Conservation (phyloP, 2,797 vertebrate species). For the Eutrigla gurnardus region DNA sequence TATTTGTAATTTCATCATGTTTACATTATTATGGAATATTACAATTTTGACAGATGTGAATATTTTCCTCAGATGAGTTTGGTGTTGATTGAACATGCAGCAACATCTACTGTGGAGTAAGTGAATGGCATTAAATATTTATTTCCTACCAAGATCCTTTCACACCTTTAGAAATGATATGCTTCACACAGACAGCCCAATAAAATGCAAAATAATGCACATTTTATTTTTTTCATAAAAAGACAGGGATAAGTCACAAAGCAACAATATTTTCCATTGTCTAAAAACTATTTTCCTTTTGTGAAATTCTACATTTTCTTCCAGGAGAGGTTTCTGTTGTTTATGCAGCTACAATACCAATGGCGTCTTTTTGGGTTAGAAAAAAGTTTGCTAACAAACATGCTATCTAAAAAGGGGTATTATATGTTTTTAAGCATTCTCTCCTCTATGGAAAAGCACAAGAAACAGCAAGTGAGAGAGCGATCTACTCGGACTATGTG, state of each 20-base stretch:
- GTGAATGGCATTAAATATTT: conserved; percentile 58
- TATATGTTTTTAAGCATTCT: conserved; percentile 43
- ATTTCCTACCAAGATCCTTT: conserved; percentile 42
- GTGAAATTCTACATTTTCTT: conserved; percentile 69
- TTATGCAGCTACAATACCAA: conserved; percentile 69
- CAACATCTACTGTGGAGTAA: conserved; percentile 32
- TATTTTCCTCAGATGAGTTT: not conserved
- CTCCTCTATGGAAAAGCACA: conserved; percentile 64
- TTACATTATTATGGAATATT: conserved; percentile 22
- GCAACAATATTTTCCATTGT: conserved; percentile 74
- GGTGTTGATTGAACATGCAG: conserved; percentile 22
- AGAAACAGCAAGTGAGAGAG: conserved; percentile 65
- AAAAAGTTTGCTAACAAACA: conserved; percentile 62
- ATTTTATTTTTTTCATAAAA: conserved; percentile 78
- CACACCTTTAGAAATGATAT: not conserved
- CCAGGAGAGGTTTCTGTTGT: conserved; percentile 49
- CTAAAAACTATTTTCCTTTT: conserved; percentile 74
- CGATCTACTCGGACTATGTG: conserved; percentile 66
- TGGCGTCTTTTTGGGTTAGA: conserved; percentile 52
- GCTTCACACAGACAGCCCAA: conserved; percentile 26
- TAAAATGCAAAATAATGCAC: conserved; percentile 66
- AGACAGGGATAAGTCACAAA: conserved; percentile 80
- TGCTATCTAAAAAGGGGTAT: conserved; percentile 59
- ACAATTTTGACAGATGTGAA: conserved; percentile 5
- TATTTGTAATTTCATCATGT: conserved; percentile 27